Evolutionary conservation across 2,888 invertebrate species (phyloP).

Genomic region (Ariolimax columbianus): DNA sequence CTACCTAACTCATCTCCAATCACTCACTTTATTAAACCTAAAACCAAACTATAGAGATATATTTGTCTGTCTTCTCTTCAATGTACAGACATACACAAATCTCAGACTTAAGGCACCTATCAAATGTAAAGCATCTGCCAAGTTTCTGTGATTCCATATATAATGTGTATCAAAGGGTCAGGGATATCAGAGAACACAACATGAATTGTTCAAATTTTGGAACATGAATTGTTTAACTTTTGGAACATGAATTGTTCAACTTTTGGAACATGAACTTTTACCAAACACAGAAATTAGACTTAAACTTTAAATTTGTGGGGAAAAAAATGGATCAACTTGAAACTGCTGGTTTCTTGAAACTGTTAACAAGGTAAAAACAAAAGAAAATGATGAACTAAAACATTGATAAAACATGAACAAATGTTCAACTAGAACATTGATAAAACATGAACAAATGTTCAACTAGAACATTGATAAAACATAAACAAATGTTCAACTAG

Average conservation of each 20-base stretch:
- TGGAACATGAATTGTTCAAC: not conserved
- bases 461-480: no score
- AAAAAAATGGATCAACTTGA: not conserved
- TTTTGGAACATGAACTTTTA: not conserved
- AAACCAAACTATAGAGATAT: no score
- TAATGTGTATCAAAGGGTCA: not conserved
- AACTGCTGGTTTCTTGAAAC: not conserved
- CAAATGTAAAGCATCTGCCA: slow-evolving; percentile 37
- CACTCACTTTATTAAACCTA: no score
- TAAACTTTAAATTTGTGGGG: not conserved
- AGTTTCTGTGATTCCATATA: slow-evolving; percentile 10
- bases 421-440: no score
- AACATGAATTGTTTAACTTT: not conserved
- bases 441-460: no score
- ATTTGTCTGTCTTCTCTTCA: not conserved
- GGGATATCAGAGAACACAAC: not conserved
- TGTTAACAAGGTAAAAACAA: no score
- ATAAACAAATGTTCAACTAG: no score
- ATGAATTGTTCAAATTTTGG: not conserved
- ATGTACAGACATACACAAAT: not conserved
- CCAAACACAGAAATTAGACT: not conserved
- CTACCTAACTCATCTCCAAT: no score
- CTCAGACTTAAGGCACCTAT: slow-evolving; percentile 27
- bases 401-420: no score
- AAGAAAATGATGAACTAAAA: no score